Evolutionary conservation across 2,113 vertebrate species (phyloP), one percentile per base, ranked within the genome.

Genomic region (Casuarius casuarius): DNA sequence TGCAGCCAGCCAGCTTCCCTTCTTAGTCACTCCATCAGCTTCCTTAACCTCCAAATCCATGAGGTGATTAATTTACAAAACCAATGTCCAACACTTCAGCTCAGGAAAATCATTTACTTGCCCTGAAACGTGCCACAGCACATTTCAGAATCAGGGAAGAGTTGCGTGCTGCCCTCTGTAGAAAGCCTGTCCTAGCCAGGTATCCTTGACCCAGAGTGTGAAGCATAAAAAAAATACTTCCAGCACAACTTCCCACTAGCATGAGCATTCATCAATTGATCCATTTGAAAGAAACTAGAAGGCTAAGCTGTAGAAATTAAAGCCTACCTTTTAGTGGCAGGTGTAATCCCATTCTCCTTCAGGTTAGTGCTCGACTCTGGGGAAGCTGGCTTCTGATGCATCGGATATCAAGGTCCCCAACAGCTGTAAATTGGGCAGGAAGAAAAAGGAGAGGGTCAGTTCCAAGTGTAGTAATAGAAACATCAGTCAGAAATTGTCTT

Each of bases 321-420:
- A 73, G 40, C 48, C 46, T 67, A 96, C 94, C 79, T 92, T 71
- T 84, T 10, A 71, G 20, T 89, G 90, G 48, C 33, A 95, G 85
- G 51, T 51, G 35, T 49, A 28, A 94, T 94, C 82, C 94, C 96
- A 62, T 38, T 67, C 72, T 83, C 73, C 61, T 59, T 70, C 87
- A 77, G 86, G 81, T 82, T 98, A 97, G 75, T 97, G 95, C 15
- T 98, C 97, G 9, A 97, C 89, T 63, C 80, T 75, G 86, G 97
- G 98, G 28, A 98, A 97, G 35, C 44, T 78, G n/a, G 89, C 84
- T 89, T 98, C 98, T 26, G 79, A 85, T 5, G 86, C 56, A n/a
- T 98, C 97, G 0, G 90, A 92, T 73, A 96, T 75, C 65, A 92
- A 92, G 31, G 88, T 77, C 76, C 96, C 96, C 2, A 95, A 92